phyloP scores from a whole-genome alignment of 2,888 invertebrate genomes.

The Physocephala rufipes region DNA sequence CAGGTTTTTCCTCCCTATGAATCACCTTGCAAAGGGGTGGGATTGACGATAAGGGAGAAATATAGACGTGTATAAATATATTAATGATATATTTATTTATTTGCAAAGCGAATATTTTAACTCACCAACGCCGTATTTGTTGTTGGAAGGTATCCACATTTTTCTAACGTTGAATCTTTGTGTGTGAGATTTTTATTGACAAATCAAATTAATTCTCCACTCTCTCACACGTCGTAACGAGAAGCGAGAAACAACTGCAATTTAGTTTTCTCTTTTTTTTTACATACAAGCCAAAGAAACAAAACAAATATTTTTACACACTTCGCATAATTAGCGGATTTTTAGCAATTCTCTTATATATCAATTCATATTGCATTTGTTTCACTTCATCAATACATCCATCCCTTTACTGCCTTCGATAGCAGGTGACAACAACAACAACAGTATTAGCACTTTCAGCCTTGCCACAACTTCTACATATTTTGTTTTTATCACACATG shows the following conservation, averaged over 20 bases:
- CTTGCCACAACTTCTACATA: not conserved
- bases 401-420: not conserved
- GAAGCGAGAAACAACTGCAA: constrained; percentile 16
- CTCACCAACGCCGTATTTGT: constrained; percentile 67
- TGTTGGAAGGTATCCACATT: constrained; percentile 66
- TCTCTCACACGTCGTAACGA: not conserved
- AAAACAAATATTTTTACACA: not conserved
- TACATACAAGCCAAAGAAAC: not conserved
- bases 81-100: not conserved
- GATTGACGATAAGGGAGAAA: not conserved
- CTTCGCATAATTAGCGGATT: not conserved
- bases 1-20: constrained; percentile 10
- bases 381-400: not conserved
- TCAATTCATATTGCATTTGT: not conserved
- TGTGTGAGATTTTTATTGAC: constrained; percentile 10
- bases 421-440: not conserved
- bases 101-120: constrained; percentile 33
- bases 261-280: constrained; percentile 6
- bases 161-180: constrained; percentile 43
- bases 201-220: constrained; percentile 6
- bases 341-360: not conserved
- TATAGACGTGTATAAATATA: no score
- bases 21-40: constrained; percentile 4
- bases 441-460: not conserved
- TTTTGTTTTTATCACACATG: constrained; percentile 1